Evolutionary conservation across 1,140 invertebrate genomes (phyloP).

Genomic region (Oppia nitens): DNA sequence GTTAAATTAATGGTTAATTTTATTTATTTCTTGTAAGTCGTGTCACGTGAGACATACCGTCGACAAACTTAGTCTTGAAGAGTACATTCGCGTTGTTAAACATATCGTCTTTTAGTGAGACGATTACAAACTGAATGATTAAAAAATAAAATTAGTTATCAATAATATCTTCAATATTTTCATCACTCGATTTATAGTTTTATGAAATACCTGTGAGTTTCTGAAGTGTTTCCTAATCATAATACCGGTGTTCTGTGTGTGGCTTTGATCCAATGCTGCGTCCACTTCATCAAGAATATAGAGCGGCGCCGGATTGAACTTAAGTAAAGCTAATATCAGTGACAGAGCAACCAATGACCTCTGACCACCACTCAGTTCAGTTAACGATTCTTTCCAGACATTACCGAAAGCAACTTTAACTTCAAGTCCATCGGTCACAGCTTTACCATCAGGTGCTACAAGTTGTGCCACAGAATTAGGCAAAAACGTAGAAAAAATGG

Average conservation of each 20-base stretch:
- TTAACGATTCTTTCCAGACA: constrained; percentile 88
- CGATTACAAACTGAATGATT: constrained; percentile 80
- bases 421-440: constrained; percentile 70
- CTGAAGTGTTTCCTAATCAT: constrained; percentile 90
- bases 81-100: constrained; percentile 98
- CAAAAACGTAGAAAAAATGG: constrained; percentile 78
- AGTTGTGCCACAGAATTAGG: constrained; percentile 75
- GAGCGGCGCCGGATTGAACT: constrained; percentile 93
- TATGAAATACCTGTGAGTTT: constrained; percentile 67
- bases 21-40: constrained; percentile 37
- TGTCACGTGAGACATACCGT: constrained; percentile 79
- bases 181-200: constrained; percentile 12
- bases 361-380: constrained; percentile 90
- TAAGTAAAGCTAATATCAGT: constrained; percentile 82
- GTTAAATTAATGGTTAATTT: too few relatives aligned
- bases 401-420: constrained; percentile 63
- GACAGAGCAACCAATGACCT: constrained; percentile 89
- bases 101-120: constrained; percentile 98
- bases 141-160: constrained; percentile 15
- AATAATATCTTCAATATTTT: not conserved
- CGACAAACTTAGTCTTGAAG: constrained; percentile 83
- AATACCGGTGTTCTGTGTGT: constrained; percentile 94
- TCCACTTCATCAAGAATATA: constrained; percentile 99
- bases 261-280: constrained; percentile 90
- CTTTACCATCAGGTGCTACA: constrained; percentile 48